Evolutionary conservation across 2,113 vertebrate species (phyloP).

Genomic region (Monarcha castaneiventris): DNA sequence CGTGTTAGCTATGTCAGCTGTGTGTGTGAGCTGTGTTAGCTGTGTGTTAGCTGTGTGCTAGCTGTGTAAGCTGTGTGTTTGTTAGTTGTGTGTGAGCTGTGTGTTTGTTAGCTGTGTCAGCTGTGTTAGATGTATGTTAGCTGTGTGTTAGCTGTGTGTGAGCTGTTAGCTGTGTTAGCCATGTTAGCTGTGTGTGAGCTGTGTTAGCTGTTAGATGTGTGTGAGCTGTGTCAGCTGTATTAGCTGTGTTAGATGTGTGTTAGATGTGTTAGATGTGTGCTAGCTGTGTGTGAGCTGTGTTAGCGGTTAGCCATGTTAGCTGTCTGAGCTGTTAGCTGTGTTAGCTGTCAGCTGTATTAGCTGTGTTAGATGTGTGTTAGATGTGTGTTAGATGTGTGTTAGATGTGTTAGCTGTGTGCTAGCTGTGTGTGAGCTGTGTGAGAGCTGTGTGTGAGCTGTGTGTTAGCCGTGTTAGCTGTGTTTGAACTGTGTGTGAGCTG

Average conservation of each 20-base stretch:
- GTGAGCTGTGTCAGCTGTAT: no score
- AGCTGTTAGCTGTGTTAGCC: not conserved
- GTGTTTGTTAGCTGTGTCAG: not conserved
- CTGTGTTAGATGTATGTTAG: not conserved
- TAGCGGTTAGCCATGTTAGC: no score
- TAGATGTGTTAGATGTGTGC: not conserved
- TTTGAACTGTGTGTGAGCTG: not conserved
- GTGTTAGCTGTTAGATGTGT: no score
- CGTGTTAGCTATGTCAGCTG: not conserved
- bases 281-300: not conserved
- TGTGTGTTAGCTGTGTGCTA: not conserved
- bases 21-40: not conserved
- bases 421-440: no score
- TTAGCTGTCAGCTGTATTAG: not conserved
- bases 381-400: not conserved
- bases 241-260: not conserved
- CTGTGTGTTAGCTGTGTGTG: no score
- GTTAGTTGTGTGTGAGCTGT: not conserved
- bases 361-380: no score
- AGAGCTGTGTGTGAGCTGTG: not conserved
- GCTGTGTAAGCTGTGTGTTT: not conserved
- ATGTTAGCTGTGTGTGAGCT: no score
- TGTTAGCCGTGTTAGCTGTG: not conserved
- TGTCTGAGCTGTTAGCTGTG: no score
- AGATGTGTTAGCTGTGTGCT: not conserved